phyloP scores from a whole-genome alignment of 1,140 invertebrate species.

The Aleiodes sp. region DNA sequence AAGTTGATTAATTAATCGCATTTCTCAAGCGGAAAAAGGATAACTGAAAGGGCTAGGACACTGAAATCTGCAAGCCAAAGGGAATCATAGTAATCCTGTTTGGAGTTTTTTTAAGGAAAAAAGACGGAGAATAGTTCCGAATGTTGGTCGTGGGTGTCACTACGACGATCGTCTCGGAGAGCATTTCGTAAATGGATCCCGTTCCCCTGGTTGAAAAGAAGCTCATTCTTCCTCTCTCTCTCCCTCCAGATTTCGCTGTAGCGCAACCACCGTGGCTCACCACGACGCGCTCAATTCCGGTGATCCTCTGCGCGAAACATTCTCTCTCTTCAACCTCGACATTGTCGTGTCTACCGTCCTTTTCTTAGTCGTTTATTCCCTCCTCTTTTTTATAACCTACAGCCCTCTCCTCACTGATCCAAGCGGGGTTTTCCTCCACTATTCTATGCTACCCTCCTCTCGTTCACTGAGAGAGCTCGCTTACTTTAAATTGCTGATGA shows the following conservation, averaged over 20 bases:
- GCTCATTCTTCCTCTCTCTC: conserved; percentile 3
- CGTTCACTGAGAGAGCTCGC: conserved; percentile 40
- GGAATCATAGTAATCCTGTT: conserved; percentile 65
- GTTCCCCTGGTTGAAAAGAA: background rate
- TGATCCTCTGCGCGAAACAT: conserved; percentile 20
- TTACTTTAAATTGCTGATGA: conserved; percentile 67
- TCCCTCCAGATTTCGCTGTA: background rate
- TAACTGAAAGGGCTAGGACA: conserved; percentile 42
- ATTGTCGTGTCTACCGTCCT: background rate
- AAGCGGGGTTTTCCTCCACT: conserved; percentile 1
- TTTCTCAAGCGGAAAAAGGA: background rate
- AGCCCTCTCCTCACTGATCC: conserved; percentile 1
- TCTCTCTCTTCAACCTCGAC: background rate
- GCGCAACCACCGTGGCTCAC: conserved; percentile 31
- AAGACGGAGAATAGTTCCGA: conserved; percentile 37
- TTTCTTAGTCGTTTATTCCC: background rate
- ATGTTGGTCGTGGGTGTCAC: conserved; percentile 38
- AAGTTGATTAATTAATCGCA: background rate
- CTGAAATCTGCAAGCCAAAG: conserved; percentile 66
- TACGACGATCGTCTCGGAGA: conserved; percentile 54
- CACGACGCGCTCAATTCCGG: conserved; percentile 16
- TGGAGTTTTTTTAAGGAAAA: conserved; percentile 48
- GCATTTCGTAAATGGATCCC: conserved; percentile 64
- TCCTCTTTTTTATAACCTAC: conserved; percentile 7
- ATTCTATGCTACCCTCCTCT: conserved; percentile 22